Evolutionary conservation across 2,797 vertebrate species (phyloP).

Genomic region (Brotula barbata): DNA sequence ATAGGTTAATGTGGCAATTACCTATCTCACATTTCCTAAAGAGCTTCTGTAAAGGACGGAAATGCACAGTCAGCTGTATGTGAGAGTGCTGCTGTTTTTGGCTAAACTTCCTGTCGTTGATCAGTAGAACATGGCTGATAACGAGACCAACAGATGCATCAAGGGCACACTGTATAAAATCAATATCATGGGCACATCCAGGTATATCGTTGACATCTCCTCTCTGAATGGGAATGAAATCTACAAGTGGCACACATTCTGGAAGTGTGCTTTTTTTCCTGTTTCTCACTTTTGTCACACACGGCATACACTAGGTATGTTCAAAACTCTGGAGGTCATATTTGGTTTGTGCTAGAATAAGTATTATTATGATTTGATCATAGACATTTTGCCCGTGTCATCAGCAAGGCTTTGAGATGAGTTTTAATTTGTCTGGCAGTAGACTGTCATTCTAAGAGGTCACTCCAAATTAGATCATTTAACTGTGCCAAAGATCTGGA

Average conservation of each 20-base stretch:
- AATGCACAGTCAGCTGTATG: conserved; percentile 28
- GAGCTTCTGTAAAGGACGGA: conserved; percentile 4
- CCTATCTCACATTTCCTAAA: conserved; percentile 8
- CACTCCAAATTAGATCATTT: conserved; percentile 54
- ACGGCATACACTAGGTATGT: too few species aligned
- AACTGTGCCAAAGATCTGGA: conserved; percentile 66
- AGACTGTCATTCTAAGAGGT: conserved; percentile 38
- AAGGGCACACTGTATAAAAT: conserved; percentile 29
- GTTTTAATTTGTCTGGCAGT: conserved; percentile 23
- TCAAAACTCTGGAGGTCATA: too few species aligned
- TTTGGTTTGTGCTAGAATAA: too few species aligned
- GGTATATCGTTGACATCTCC: neutral
- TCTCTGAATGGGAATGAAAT: neutral
- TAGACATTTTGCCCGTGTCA: too few species aligned
- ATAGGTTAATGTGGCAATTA: conserved; percentile 3
- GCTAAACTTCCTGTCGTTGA: conserved; percentile 11
- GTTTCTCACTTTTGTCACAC: neutral
- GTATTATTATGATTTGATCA: too few species aligned
- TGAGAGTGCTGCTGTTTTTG: conserved; percentile 6
- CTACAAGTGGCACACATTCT: neutral
- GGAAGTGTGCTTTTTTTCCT: neutral
- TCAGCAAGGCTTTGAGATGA: neutral
- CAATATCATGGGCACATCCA: conserved; percentile 1
- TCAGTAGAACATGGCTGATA: conserved; percentile 7
- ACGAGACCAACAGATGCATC: conserved; percentile 9